These are phyloP conservation scores for Pomacea maculata DNA, from an alignment of 1,140 invertebrate genomes.

Conservation along the genomic window DNA sequence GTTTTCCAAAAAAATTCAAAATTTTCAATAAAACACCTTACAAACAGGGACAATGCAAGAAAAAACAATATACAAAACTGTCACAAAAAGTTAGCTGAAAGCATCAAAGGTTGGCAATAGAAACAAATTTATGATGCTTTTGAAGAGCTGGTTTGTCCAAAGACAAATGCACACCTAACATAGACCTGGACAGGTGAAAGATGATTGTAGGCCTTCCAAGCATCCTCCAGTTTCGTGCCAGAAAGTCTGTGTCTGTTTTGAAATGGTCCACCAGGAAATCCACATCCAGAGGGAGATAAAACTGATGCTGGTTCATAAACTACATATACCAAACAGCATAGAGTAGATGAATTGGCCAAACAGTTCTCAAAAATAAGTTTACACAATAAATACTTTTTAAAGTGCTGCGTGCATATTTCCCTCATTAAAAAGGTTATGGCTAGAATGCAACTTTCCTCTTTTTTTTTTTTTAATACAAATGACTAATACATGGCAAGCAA, in stretches of 20 bases:
- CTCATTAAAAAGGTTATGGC: not conserved
- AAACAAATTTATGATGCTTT: not conserved
- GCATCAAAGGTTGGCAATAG: not conserved
- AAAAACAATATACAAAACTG: not conserved
- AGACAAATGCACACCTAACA: conserved; percentile 81
- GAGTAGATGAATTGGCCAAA: not conserved
- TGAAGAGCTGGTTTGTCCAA: not conserved
- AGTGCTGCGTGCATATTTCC: not conserved
- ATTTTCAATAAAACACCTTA: not conserved
- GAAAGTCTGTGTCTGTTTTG: conserved; percentile 60
- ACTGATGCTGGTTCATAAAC: conserved; percentile 71
- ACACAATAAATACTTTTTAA: too few relatives aligned
- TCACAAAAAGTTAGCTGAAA: conserved; percentile 2
- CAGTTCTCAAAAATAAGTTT: not conserved
- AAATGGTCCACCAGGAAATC: conserved; percentile 62
- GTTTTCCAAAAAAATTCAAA: not conserved
- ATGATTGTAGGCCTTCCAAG: conserved; percentile 62
- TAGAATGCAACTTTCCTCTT: too few relatives aligned
- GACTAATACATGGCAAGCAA: too few relatives aligned
- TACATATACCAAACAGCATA: conserved; percentile 61
- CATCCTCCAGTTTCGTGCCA: conserved; percentile 69
- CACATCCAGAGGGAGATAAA: conserved; percentile 64
- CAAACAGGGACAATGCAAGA: not conserved
- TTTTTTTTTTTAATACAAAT: too few relatives aligned
- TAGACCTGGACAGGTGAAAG: conserved; percentile 75